Conservation (phyloP, 2,113 vertebrate genomes). For the Colossoma macropomum region DNA sequence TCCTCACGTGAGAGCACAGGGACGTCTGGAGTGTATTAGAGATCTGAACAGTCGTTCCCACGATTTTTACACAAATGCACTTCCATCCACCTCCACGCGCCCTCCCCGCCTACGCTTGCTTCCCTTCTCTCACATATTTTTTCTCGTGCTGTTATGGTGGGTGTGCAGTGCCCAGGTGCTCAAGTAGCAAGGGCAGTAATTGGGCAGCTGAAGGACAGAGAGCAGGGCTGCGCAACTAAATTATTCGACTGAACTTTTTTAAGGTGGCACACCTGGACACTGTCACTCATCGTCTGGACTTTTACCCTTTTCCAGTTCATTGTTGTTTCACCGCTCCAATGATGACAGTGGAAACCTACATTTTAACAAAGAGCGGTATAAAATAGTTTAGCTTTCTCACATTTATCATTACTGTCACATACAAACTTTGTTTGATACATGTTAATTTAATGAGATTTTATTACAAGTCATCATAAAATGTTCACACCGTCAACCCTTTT, state of each 20-base stretch:
- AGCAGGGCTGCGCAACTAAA: slow-evolving; percentile 60
- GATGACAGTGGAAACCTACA: neutral
- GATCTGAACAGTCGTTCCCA: slow-evolving; percentile 46
- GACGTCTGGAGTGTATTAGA: slow-evolving; percentile 20
- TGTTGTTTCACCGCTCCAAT: neutral
- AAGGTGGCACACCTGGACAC: slow-evolving; percentile 70
- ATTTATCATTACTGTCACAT: neutral
- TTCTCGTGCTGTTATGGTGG: slow-evolving; percentile 14
- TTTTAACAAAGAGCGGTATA: neutral
- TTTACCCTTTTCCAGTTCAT: neutral
- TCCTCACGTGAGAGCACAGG: slow-evolving; percentile 42
- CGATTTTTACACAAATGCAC: slow-evolving; percentile 12
- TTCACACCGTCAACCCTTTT: too few relatives aligned
- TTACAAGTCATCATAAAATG: neutral
- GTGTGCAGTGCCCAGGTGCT: slow-evolving; percentile 66
- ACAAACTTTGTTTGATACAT: neutral
- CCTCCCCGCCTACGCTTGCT: neutral
- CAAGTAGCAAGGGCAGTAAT: slow-evolving; percentile 58
- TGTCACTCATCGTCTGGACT: slow-evolving; percentile 4
- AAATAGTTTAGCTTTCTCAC: too few relatives aligned
- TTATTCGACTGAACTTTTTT: slow-evolving; percentile 62
- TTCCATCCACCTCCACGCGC: neutral
- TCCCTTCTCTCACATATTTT: neutral
- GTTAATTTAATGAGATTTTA: neutral
- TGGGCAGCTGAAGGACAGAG: slow-evolving; percentile 56